Evolutionary conservation across 2,113 vertebrate genomes (phyloP).

Genomic region (Ptychochromis oligacanthus): DNA sequence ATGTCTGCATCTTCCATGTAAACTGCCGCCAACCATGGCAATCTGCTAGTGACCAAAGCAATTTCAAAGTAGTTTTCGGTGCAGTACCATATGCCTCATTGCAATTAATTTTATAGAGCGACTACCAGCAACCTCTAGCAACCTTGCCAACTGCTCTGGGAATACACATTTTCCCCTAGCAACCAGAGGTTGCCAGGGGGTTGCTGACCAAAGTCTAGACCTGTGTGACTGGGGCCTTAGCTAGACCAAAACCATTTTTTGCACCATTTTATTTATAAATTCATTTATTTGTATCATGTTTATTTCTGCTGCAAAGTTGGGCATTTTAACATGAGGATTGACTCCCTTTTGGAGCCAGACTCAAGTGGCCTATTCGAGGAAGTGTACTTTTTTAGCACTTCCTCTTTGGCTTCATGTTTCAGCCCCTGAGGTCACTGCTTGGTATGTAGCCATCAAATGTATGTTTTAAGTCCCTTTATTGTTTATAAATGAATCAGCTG

Average conservation of each 20-base stretch:
- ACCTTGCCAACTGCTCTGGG: not conserved
- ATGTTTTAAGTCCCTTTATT: not conserved
- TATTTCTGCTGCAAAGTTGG: not conserved
- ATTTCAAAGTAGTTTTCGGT: not conserved
- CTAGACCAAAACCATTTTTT: not conserved
- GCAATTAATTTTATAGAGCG: not conserved
- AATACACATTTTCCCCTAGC: no score
- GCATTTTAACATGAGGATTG: not conserved
- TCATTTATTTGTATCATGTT: not conserved
- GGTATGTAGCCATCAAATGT: no score
- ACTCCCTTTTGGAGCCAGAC: not conserved
- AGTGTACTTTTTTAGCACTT: no score
- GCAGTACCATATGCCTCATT: not conserved
- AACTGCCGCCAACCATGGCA: not conserved
- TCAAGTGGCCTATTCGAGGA: not conserved
- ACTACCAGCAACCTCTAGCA: not conserved
- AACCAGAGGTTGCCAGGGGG: no score
- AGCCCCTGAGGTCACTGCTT: accelerated
- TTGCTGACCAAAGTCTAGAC: no score
- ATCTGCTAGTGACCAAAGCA: accelerated
- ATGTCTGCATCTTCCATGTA: not conserved
- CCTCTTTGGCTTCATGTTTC: not conserved
- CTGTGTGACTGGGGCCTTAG: not conserved
- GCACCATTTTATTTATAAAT: not conserved
- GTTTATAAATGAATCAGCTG: slow-evolving; percentile 1